Evolutionary conservation across 2,888 invertebrate genomes (phyloP), one percentile per base, ranked within the genome.

Genomic region (Phania funesta): DNA sequence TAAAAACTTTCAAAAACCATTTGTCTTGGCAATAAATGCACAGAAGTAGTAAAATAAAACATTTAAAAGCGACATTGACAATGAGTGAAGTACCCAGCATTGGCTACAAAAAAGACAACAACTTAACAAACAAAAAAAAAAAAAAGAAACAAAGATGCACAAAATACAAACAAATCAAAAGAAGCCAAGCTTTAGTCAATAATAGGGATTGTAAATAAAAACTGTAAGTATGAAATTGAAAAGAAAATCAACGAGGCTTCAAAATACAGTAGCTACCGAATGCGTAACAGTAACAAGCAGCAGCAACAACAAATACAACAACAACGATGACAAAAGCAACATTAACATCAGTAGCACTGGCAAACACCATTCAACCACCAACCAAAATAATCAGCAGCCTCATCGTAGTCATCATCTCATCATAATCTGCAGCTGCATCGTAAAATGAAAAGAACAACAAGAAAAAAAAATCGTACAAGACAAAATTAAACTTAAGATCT

Each of bases 21-120:
- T 82, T 82, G 82, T 82, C 82, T 82, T 78, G 82, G 64, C 82
- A 78, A 78, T 78, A 78, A 82, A 78, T 70, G 74, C 56, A 70
- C 80, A 81, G 70, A 74, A 74, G 68, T 48, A 58, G 78, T 78
- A 71, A 65, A 46, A 62, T 41, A 68, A 68, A 80, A 74, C 41
- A 68, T 68, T 68, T 74, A 81, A 83, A 84, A 78, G 77, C 84
- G 84, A 83, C 84, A 84, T 84, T 84, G 84, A 82, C 84, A 84
- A 78, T 83, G 84, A 83, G 73, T 62, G 60, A 50, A 73, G 71
- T 41, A 71, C 24, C 50, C 64, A 70, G 58, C 70, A 71, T 18
- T 32, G 58, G 13, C 46, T 62, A 44, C 41, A 79, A 48, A 50
- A 65, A 46, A 13, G 22, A 16, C 46, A 58, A 35, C 29, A 60